Evolutionary conservation across 64 coral and sea anemone genomes (phyloP).

Genomic region (Platygyra sinensis): DNA sequence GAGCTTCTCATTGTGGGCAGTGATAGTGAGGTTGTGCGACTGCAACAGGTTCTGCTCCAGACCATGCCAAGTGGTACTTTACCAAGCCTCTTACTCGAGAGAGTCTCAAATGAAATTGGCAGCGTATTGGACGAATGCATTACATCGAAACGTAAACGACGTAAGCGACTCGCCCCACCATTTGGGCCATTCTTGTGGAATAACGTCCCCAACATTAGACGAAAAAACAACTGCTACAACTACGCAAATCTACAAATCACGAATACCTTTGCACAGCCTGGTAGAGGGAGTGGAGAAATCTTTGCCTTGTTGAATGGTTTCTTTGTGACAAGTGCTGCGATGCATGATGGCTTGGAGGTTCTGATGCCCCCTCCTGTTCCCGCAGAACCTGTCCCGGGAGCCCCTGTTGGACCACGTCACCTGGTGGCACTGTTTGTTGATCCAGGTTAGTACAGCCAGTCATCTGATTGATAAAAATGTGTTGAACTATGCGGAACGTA

Average conservation of each 20-base stretch:
- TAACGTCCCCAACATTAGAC: neutral
- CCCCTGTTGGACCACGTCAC: neutral
- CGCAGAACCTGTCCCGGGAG: neutral
- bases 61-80: neutral
- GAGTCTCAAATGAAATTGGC: neutral
- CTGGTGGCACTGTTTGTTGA: slow-evolving; percentile 38
- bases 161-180: neutral
- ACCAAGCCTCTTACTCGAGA: neutral
- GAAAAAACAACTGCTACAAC: slow-evolving; percentile 48
- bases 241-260: slow-evolving; percentile 34
- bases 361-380: neutral
- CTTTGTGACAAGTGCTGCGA: neutral
- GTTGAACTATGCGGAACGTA: no score
- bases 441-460: neutral
- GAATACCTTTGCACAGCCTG: slow-evolving; percentile 32
- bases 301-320: neutral
- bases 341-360: slow-evolving; percentile 1
- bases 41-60: neutral
- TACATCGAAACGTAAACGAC: neutral
- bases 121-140: neutral
- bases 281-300: neutral
- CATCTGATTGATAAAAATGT: neutral
- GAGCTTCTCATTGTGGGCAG: neutral
- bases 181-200: neutral
- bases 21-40: neutral